Evolutionary conservation across 2,113 vertebrate genomes (phyloP).

Genomic region (Bubo bubo): DNA sequence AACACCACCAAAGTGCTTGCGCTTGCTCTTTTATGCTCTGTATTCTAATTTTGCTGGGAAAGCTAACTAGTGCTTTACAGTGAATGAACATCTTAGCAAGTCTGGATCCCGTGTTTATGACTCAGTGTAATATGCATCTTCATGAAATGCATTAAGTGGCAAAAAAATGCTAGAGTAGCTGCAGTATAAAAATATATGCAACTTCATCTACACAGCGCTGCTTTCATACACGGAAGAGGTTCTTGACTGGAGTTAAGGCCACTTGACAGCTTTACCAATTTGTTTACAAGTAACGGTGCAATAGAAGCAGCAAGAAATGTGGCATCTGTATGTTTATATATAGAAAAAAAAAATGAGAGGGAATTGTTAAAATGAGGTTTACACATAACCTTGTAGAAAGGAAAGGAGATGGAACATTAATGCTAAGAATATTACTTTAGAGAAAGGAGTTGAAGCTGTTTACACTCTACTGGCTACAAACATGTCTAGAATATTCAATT

Average conservation of each 20-base stretch:
- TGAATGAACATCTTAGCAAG: not conserved
- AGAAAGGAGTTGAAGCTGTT: not conserved
- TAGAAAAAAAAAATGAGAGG: not conserved
- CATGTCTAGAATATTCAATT: not conserved
- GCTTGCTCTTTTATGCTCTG: not conserved
- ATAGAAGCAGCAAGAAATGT: not conserved
- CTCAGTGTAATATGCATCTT: not conserved
- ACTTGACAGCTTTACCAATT: not conserved
- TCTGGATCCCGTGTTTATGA: not conserved
- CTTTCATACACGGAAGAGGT: not conserved
- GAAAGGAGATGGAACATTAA: not conserved
- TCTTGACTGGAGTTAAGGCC: not conserved
- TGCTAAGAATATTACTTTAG: not conserved
- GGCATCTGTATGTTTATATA: not conserved
- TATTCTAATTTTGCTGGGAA: not conserved
- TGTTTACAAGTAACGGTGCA: not conserved
- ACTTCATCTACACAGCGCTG: not conserved
- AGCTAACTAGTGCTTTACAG: not conserved
- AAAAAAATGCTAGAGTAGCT: not conserved
- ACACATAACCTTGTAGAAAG: not conserved
- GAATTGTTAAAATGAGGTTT: not conserved
- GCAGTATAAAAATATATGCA: not conserved
- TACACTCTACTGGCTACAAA: not conserved
- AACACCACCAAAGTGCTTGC: not conserved
- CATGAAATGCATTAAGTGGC: not conserved